Percentiles rank a stretch among this genome's conserved stretches.
Conservation (phyloP, 1,140 invertebrate genomes). For the Aphelenchoides avenae region DNA sequence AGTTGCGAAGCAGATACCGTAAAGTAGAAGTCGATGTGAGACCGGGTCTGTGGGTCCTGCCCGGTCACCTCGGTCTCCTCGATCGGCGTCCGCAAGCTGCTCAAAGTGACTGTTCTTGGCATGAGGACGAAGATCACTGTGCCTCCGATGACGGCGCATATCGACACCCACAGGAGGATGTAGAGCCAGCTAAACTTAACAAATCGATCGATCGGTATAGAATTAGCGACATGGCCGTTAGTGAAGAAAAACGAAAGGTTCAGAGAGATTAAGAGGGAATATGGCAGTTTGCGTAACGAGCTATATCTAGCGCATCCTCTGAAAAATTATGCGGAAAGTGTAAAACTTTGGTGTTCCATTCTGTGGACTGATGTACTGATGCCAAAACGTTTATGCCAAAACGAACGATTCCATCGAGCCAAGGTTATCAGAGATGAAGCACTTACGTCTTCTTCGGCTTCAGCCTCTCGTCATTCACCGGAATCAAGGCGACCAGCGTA, state of each 20-base stretch:
- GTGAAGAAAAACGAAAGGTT: too few species aligned
- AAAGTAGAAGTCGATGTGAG: slow-evolving; percentile 39
- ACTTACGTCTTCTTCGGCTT: slow-evolving; percentile 60
- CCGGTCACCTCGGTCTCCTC: slow-evolving; percentile 34
- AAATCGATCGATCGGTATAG: too few species aligned
- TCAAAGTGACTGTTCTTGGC: slow-evolving; percentile 41
- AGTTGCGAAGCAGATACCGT: too few species aligned
- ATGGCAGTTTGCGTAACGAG: too few species aligned
- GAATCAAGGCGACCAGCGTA: slow-evolving; percentile 61
- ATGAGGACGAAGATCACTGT: slow-evolving; percentile 39
- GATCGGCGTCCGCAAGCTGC: slow-evolving; percentile 21
- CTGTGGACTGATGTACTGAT: too few species aligned
- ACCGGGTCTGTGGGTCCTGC: slow-evolving; percentile 8
- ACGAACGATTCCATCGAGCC: neutral
- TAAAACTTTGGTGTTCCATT: too few species aligned
- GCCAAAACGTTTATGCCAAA: neutral
- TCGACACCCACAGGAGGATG: slow-evolving; percentile 33
- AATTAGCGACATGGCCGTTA: too few species aligned
- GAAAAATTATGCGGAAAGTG: too few species aligned
- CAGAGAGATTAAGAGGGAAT: too few species aligned
- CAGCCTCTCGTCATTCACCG: slow-evolving; percentile 60
- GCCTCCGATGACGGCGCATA: slow-evolving; percentile 34
- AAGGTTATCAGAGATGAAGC: neutral
- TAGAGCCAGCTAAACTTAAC: slow-evolving; percentile 32
- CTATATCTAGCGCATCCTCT: too few species aligned